phyloP scores from a whole-genome alignment of 2,113 vertebrate genomes.

The Colistium nudipinnis region DNA sequence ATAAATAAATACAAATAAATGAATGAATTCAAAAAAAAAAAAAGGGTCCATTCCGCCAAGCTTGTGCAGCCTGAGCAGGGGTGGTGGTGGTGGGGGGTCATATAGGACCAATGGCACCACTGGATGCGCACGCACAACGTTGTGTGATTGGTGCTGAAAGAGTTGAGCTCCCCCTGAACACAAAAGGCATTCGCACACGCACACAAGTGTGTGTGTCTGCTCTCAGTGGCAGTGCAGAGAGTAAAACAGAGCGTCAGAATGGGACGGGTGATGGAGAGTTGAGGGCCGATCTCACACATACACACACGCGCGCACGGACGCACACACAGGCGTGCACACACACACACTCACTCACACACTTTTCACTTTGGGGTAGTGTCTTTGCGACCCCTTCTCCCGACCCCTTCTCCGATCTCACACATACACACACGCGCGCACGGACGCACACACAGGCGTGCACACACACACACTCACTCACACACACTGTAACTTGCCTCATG shows the following conservation, averaged over 20 bases:
- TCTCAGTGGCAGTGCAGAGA: slow-evolving; percentile 73
- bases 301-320: neutral
- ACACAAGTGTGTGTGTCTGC: slow-evolving; percentile 52
- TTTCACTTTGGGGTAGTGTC: no score
- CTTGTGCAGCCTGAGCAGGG: slow-evolving; percentile 43
- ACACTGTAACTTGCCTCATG: no score
- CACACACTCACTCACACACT: neutral
- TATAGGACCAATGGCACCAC: slow-evolving; percentile 17
- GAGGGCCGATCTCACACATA: slow-evolving; percentile 20
- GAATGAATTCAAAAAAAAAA: no score
- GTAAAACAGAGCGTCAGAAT: slow-evolving; percentile 61
- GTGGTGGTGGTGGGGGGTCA: slow-evolving; percentile 22
- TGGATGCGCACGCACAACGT: slow-evolving; percentile 26
- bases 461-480: no score
- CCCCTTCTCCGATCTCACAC: no score
- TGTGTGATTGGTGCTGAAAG: slow-evolving; percentile 54
- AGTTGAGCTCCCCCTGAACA: slow-evolving; percentile 82
- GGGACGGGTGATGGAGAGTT: slow-evolving; percentile 47
- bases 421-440: no score
- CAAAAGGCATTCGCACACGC: slow-evolving; percentile 74
- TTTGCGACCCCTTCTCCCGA: no score
- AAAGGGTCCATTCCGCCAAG: slow-evolving; percentile 42
- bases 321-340: neutral
- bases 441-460: no score
- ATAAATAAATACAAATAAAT: no score